Evolutionary conservation across 2,797 vertebrate genomes (phyloP), one percentile per base, ranked within the genome.

Genomic region (Coilia nasus): DNA sequence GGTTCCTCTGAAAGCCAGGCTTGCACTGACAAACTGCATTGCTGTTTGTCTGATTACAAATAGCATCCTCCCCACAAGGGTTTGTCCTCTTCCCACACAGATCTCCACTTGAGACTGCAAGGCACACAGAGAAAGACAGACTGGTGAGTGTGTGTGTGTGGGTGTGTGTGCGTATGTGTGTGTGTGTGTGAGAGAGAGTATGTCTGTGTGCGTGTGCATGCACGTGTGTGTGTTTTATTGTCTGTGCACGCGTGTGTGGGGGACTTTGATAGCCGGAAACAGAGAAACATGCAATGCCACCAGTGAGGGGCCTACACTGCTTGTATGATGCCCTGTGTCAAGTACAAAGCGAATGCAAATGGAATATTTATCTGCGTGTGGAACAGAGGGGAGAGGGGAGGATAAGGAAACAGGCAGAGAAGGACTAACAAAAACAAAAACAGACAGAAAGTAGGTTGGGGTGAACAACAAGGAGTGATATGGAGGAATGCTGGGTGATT

Each of bases 11-110:
- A 94, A 99, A 99, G 89, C 98, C 98, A 84, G 95, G 90, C 90
- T 97, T 99, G 93, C 98, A 99, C 85, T 96, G 97, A 90, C 98
- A 99, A 88, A 97, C 90, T 59, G 96, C 94, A 90, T 96, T 96
- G 89, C 93, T 93, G 94, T 96, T 96, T 85, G 97, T 97, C 92
- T 98, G 97, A 95, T 98, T 98, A 92, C 98, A 99, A 90, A 96
- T 92, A 25, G 98, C 96, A 91, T 99, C 98, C 89, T 98, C 97
- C 87, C 98, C 98, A 91, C 98, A 99, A 67, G 97, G 97, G 92
- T 97, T 99, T 92, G 95, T 96, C 89, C 96, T 96, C 92, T 97
- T 96, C 88, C 96, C 97, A 90, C 98, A 99, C n/a, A 96, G 95
- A 87, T 98, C 97, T 92, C 96, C 96, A 75, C 91, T 89, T 11